These are phyloP conservation scores for Tringa solitaria DNA, from an alignment of 2,113 vertebrate genomes.

Conservation along the genomic window DNA sequence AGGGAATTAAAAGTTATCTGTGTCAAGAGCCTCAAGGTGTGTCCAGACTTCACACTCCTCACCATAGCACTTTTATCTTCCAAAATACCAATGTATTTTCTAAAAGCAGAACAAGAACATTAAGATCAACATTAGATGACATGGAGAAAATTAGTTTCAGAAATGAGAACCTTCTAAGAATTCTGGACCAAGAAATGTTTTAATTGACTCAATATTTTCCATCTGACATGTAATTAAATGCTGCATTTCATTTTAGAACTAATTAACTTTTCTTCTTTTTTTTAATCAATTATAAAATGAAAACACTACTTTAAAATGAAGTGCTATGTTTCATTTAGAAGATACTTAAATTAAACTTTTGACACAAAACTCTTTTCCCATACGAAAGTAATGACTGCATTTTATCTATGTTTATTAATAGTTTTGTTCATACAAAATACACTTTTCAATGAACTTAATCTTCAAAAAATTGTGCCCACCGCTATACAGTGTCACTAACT, in stretches of 20 bases:
- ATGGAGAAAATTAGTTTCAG: not conserved
- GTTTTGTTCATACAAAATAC: not conserved
- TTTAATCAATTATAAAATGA: not conserved
- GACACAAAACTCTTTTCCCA: not conserved
- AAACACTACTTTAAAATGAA: not conserved
- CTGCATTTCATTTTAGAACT: not conserved
- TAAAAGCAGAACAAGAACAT: not conserved
- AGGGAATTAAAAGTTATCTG: not conserved
- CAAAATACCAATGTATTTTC: not conserved
- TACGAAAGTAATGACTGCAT: not conserved
- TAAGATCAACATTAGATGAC: not conserved
- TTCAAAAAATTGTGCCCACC: not conserved
- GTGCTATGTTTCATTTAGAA: not conserved
- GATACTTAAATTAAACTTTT: not conserved
- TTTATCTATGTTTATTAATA: not conserved
- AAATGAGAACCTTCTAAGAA: not conserved
- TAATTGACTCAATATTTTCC: not conserved
- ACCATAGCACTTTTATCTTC: not conserved
- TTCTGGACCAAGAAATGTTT: not conserved
- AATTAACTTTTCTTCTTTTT: not conserved
- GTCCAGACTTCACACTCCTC: not conserved
- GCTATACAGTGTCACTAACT: not conserved
- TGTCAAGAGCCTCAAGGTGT: not conserved
- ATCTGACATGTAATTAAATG: conserved; percentile 13
- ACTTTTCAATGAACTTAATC: not conserved